phyloP scores from a whole-genome alignment of 2,797 vertebrate species.

The Alectoris magna region DNA sequence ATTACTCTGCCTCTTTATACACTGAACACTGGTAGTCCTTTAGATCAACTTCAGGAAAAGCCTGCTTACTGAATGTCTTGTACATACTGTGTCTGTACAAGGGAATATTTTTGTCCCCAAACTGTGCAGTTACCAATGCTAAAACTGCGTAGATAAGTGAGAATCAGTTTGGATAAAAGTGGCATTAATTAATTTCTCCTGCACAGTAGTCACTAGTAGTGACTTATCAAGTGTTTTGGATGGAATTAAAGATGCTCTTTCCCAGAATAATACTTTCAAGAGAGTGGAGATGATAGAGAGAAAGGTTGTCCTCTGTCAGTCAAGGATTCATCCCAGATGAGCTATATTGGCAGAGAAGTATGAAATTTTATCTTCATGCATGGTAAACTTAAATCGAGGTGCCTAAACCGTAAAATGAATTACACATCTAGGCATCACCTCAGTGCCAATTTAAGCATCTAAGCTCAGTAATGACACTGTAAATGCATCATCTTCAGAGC shows the following conservation, averaged over 20 bases:
- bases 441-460: constrained; percentile 34
- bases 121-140: neutral
- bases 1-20: neutral
- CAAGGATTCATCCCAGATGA: constrained; percentile 14
- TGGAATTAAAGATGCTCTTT: neutral
- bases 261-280: neutral
- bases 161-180: neutral
- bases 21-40: neutral
- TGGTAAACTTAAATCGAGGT: constrained; percentile 16
- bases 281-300: neutral
- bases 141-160: neutral
- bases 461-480: constrained; percentile 21
- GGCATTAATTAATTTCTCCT: neutral
- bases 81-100: neutral
- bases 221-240: neutral
- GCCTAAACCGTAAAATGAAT: constrained; percentile 41
- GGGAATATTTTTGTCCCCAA: neutral
- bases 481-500: constrained; percentile 43
- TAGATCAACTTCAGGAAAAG: neutral
- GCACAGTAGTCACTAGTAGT: neutral
- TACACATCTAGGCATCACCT: constrained; percentile 34
- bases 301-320: neutral
- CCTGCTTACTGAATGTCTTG: neutral
- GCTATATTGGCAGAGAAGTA: constrained; percentile 27
- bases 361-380: constrained; percentile 48